Base-by-base conservation (phyloP, 1,140 invertebrate genomes). In the Anagrus nilaparvatae region DNA sequence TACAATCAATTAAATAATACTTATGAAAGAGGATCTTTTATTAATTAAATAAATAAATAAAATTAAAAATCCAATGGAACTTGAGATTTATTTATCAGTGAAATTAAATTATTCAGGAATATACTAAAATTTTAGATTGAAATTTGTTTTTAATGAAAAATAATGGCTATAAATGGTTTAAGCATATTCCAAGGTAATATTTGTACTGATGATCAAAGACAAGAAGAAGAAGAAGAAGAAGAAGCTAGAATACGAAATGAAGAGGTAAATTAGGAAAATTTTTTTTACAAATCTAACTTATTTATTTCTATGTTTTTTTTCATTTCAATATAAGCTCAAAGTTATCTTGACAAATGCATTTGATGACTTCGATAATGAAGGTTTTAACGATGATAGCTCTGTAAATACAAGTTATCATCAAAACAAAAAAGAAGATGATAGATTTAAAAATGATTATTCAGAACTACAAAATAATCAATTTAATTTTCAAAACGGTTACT, bases 161-260 rank as follows among this genome's bases (percentile, higher is more conserved):
- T n/a, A n/a, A n/a, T n/a, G n/a, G n/a, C n/a, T n/a, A n/a, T n/a
- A n/a, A n/a, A n/a, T n/a, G n/a, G n/a, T n/a, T n/a, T n/a, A n/a
- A n/a, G n/a, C n/a, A n/a, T n/a, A n/a, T n/a, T n/a, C n/a, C n/a
- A n/a, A n/a, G n/a, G n/a, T n/a, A n/a, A n/a, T n/a, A n/a, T n/a
- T n/a, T n/a, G n/a, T 30, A 23, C 12, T 23, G 32, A 31, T 2
- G 32, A 25, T 24, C 21, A 37, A 25, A 37, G 21, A 37, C 35
- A 69, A 35, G 59, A 65, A 46, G 60, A 64, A 25, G 65, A 67
- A 36, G 61, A 66, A 30, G 55, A 65, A 39, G 59, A 67, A 42
- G 64, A 69, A 31, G 46, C 57, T 38, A 58, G 58, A 41, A 54
- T 54, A 50, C 54, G 59, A 40, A 52, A 61, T 29, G 54, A 61